phyloP scores from a whole-genome alignment of 2,797 vertebrate species.

The Pithecia hirsuta region DNA sequence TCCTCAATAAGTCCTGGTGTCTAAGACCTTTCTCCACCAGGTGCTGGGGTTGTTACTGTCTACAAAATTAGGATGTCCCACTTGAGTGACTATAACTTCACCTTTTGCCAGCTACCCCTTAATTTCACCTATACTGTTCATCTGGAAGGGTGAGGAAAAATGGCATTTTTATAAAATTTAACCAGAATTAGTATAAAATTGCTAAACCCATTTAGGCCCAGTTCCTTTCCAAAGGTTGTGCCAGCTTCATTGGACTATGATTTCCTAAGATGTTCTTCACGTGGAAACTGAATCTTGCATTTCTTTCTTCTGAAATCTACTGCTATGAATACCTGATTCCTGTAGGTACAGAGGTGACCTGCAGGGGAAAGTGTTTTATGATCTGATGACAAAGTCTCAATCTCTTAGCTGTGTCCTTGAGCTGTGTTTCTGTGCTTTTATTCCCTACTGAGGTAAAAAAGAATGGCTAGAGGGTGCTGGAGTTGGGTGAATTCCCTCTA shows the following conservation, averaged over 20 bases:
- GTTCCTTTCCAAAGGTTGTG: not conserved
- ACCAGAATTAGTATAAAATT: not conserved
- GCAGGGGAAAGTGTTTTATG: not conserved
- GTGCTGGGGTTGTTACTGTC: rapidly evolving
- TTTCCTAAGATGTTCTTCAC: not conserved
- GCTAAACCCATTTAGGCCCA: not conserved
- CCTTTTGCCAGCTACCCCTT: not conserved
- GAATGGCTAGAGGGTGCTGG: not conserved
- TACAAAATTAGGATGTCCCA: not conserved
- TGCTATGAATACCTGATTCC: not conserved
- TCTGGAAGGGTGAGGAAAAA: not conserved
- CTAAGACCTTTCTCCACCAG: not conserved
- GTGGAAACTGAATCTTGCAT: not conserved
- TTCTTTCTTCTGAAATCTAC: not conserved
- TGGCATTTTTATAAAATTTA: not conserved
- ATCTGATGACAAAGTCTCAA: not conserved
- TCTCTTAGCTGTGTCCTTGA: not conserved
- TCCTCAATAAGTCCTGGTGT: no score
- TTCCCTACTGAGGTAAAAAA: not conserved
- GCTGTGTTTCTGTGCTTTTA: not conserved
- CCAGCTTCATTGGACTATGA: not conserved
- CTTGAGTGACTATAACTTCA: not conserved
- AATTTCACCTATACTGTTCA: not conserved
- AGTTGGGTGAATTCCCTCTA: not conserved
- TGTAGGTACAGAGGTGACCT: not conserved